These are phyloP conservation scores for Trematocara marginatum DNA, from an alignment of 2,113 vertebrate species.

Conservation along the genomic window DNA sequence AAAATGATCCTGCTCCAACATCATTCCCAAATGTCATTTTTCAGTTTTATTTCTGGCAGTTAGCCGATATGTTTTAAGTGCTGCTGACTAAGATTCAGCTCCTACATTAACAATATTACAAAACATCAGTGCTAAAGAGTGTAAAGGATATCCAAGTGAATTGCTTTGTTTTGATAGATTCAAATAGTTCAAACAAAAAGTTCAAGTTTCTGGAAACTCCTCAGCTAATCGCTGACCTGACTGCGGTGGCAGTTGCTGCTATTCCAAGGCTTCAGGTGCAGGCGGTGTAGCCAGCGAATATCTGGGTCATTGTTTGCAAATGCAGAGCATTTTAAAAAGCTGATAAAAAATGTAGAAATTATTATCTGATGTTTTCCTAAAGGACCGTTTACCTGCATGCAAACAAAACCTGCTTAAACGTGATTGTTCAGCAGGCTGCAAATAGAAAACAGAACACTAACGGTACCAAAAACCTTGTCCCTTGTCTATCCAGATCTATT, in stretches of 20 bases:
- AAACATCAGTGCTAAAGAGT: rapidly evolving
- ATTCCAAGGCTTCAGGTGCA: neutral
- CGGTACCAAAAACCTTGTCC: neutral
- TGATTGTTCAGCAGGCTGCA: neutral
- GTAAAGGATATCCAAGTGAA: neutral
- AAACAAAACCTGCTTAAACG: neutral
- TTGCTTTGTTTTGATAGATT: neutral
- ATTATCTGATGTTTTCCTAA: neutral
- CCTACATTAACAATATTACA: neutral
- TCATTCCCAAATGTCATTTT: neutral
- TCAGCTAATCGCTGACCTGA: neutral
- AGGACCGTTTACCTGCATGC: rapidly evolving
- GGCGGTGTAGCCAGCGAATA: neutral
- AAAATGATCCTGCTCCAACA: neutral
- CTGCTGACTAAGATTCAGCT: neutral
- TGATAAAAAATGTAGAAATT: neutral
- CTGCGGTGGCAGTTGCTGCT: neutral
- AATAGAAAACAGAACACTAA: neutral
- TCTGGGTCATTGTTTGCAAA: neutral
- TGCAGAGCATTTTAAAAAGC: neutral
- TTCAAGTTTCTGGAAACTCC: neutral
- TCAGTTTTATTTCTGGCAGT: neutral
- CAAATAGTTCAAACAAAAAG: neutral
- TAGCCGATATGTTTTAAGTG: neutral
- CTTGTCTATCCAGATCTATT: neutral